A percentile compares a stretch with the other conserved stretches of the same genome.
Evolutionary conservation across 1,140 invertebrate genomes (phyloP).

Genomic region (Pseudobourletiella spinata): DNA sequence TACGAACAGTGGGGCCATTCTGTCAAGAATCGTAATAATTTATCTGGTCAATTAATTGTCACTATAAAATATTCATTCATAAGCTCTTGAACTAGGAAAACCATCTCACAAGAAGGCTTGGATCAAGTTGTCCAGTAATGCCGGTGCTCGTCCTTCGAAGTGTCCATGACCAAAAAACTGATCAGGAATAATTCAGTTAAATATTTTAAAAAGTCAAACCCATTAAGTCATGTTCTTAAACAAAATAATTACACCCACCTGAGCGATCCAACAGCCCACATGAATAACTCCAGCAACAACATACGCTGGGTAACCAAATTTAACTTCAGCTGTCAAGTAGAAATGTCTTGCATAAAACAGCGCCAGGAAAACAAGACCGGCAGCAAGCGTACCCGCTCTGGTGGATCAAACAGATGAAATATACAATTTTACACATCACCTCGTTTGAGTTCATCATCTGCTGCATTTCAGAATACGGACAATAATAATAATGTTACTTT

Average conservation of each 20-base stretch:
- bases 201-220: background rate
- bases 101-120: conserved; percentile 35
- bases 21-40: conserved; percentile 11
- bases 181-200: background rate
- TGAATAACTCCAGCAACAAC: conserved; percentile 22
- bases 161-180: conserved; percentile 36
- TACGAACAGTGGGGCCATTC: conserved; percentile 37
- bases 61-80: background rate
- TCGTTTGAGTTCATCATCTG: too few relatives aligned
- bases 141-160: conserved; percentile 37
- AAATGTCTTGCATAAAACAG: conserved; percentile 22
- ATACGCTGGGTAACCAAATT: conserved; percentile 25
- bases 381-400: conserved; percentile 30
- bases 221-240: background rate
- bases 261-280: conserved; percentile 33
- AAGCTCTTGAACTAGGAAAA: background rate
- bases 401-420: background rate
- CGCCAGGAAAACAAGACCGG: conserved; percentile 20
- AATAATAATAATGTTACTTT: conserved; percentile 19
- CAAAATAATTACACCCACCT: conserved; percentile 17
- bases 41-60: too few relatives aligned
- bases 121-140: conserved; percentile 32
- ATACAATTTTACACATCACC: background rate
- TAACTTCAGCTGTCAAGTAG: conserved; percentile 14
- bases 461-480: too few relatives aligned